Evolutionary conservation across 2,797 vertebrate species (phyloP).

Genomic region (Acanthis flammea): DNA sequence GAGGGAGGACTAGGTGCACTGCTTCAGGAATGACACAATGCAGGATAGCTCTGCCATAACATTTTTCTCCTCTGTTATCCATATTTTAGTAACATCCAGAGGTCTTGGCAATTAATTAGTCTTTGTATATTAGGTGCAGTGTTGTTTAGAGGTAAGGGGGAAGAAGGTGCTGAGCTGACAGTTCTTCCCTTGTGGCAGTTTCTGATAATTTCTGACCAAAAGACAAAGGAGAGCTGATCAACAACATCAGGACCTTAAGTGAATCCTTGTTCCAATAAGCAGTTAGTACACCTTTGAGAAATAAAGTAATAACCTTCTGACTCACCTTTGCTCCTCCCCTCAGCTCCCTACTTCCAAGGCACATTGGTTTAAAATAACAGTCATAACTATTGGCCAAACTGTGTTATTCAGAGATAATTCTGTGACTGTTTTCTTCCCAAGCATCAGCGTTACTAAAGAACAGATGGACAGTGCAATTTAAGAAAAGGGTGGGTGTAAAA

Average conservation of each 20-base stretch:
- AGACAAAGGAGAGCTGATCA: background rate
- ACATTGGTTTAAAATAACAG: background rate
- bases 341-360: background rate
- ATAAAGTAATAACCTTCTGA: background rate
- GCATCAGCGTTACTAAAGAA: background rate
- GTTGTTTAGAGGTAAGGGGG: background rate
- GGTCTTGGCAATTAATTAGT: background rate
- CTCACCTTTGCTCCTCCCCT: background rate
- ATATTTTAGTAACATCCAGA: accelerated
- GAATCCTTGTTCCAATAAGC: background rate
- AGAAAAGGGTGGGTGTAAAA: background rate
- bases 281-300: background rate
- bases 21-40: background rate
- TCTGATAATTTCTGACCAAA: background rate
- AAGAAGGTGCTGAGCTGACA: background rate
- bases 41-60: accelerated
- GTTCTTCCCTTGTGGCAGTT: background rate
- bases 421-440: background rate
- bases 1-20: background rate
- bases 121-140: background rate
- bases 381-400: background rate
- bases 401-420: background rate
- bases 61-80: background rate
- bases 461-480: background rate
- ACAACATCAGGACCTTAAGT: background rate